Conservation (phyloP, 2,113 vertebrate species). For the Euleptes europaea region DNA sequence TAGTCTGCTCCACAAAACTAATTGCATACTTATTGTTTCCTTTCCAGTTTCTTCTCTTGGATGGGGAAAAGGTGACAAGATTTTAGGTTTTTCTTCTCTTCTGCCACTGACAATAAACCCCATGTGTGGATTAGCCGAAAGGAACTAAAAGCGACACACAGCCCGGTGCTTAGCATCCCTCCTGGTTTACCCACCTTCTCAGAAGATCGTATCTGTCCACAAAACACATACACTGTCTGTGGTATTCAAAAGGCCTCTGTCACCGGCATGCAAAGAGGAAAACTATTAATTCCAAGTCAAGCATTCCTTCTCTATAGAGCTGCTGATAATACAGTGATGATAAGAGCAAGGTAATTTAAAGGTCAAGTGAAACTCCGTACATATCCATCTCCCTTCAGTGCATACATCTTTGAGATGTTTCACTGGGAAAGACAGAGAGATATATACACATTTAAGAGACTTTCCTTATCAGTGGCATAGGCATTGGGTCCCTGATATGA, state of each 20-base stretch:
- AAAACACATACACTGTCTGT: conserved; percentile 7
- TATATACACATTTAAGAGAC: conserved; percentile 30
- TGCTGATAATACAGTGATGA: conserved; percentile 50
- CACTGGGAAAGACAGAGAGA: not conserved
- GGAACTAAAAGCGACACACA: not conserved
- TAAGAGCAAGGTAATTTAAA: conserved; percentile 67
- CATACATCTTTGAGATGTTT: conserved; percentile 42
- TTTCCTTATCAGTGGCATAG: conserved; percentile 32
- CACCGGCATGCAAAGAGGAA: conserved; percentile 38
- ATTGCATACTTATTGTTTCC: not conserved
- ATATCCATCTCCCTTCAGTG: conserved; percentile 49
- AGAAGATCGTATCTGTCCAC: conserved; percentile 26
- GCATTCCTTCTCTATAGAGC: conserved; percentile 45
- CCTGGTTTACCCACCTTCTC: not conserved
- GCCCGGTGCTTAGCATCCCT: not conserved
- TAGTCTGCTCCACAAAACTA: not conserved
- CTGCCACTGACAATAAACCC: not conserved
- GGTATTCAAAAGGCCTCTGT: conserved; percentile 14
- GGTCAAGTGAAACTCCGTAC: conserved; percentile 62
- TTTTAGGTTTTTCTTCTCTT: not conserved
- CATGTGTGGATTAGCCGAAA: rapidly evolving
- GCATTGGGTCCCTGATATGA: conserved; percentile 45
- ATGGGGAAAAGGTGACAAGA: not conserved
- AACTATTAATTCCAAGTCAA: conserved; percentile 55
- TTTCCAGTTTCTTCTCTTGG: not conserved